Base-by-base conservation (phyloP, 2,888 invertebrate genomes). In the Lasioglossum marginatum region DNA sequence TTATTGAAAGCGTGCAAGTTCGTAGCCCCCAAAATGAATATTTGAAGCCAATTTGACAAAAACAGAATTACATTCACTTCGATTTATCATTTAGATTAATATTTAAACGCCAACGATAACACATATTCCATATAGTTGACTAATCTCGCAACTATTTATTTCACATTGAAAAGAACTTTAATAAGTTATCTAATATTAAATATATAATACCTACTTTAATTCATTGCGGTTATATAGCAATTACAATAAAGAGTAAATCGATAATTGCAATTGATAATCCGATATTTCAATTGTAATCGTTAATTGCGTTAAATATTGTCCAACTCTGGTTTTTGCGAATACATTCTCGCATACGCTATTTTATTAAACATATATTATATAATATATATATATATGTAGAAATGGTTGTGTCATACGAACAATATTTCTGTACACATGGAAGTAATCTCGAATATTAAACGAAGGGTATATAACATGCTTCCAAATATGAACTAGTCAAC, bases 401-500 rank as follows among this genome's bases (percentile, higher is more conserved):
- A 43, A 43, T 43, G 76, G 71, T 76, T 57, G 31, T 37, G 14
- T 81, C 77, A 71, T 27, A 57, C 43, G 78, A 63, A 71, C 37
- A 48, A 43, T 81, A 19, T 72, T 77, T 81, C 63, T 70, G 37
- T 71, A 66, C 34, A 37, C 45, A 40, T 76, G 63, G 34, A 74
- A 82, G 57, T 57, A 75, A 43, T 71, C 31, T 57, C n/a, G 71
- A 27, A 74, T 71, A 57, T 78, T 78, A 40, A 70, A 73, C 31
- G 31, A 81, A 45, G 73, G 52, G 45, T 66, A 79, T 57, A 37
- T 79, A 82, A 82, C 43, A 83, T 81, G 77, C 81, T 84, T 84
- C 82, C 77, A 84, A 82, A n/a, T 82, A 57, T 78, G 68, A 81
- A n/a, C 75, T 79, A 83, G 52, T 76, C 79, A 83, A 75, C 60